Percentiles rank a stretch among this genome's conserved stretches.
These are phyloP conservation scores for Gonocerus acuteangulatus DNA, from an alignment of 2,888 invertebrate genomes.

Conservation along the genomic window DNA sequence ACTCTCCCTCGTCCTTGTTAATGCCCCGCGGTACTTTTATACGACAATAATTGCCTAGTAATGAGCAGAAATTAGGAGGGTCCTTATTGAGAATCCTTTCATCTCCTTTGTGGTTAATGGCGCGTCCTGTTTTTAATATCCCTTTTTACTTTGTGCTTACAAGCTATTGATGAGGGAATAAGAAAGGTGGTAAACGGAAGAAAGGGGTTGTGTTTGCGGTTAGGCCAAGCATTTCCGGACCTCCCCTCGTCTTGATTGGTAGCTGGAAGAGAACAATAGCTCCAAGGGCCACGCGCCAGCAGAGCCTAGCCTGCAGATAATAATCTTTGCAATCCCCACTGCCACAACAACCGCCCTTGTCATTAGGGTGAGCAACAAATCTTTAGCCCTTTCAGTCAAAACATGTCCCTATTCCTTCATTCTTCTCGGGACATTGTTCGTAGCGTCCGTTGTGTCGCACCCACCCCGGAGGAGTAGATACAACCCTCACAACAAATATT, in stretches of 20 bases:
- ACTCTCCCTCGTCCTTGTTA: no score
- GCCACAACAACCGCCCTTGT: conserved; percentile 15
- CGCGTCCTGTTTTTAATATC: not conserved
- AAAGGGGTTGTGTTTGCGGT: conserved; percentile 1
- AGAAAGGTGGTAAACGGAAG: not conserved
- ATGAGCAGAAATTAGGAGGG: no score
- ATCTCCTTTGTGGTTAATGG: not conserved
- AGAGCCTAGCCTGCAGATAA: no score
- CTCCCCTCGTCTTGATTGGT: no score
- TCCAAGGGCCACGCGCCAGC: no score
- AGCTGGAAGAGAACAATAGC: no score
- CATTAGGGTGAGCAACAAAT: conserved; percentile 21
- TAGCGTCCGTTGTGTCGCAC: not conserved
- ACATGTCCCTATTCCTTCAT: conserved; percentile 15
- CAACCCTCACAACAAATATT: no score
- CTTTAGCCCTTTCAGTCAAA: conserved; percentile 25
- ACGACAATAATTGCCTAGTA: no score
- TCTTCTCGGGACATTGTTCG: conserved; percentile 17
- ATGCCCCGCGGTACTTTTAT: no score
- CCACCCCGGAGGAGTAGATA: not conserved
- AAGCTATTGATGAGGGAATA: not conserved
- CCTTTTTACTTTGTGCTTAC: not conserved
- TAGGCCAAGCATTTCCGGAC: not conserved
- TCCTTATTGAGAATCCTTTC: no score
- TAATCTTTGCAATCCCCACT: not conserved